A percentile compares a stretch with the other conserved stretches of the same genome.
Conservation (phyloP, 2,888 invertebrate species). For the Dorcus parallelipipedus region DNA sequence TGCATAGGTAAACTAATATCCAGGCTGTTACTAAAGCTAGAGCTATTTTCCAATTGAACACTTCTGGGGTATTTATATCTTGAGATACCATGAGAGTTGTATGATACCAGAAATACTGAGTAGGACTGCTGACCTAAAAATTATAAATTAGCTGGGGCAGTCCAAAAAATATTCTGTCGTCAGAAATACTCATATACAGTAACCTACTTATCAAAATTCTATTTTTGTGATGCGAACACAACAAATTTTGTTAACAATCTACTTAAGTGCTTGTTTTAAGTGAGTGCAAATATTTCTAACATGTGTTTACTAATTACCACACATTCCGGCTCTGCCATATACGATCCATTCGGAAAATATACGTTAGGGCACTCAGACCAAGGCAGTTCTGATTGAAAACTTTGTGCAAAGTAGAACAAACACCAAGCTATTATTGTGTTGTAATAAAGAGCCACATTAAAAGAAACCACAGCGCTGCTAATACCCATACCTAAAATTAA, state of each 20-base stretch:
- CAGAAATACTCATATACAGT: not conserved
- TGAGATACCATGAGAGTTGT: slow-evolving; percentile 87
- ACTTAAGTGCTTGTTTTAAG: too few species aligned
- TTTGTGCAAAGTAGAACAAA: slow-evolving; percentile 89
- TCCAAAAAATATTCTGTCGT: not conserved
- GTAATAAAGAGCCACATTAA: slow-evolving; percentile 94
- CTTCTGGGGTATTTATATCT: slow-evolving; percentile 80
- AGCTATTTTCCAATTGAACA: slow-evolving; percentile 90
- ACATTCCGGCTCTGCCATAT: slow-evolving; percentile 77
- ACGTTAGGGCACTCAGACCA: slow-evolving; percentile 90
- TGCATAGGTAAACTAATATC: slow-evolving; percentile 93
- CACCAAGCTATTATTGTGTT: slow-evolving; percentile 99
- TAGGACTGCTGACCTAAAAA: slow-evolving; percentile 79
- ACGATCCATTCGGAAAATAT: slow-evolving; percentile 75
- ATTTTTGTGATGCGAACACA: too few species aligned
- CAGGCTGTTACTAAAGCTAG: slow-evolving; percentile 84
- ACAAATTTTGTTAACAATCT: too few species aligned
- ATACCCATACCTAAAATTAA: slow-evolving; percentile 72
- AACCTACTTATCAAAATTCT: too few species aligned
- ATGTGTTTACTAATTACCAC: slow-evolving; percentile 57
- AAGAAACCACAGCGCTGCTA: slow-evolving; percentile 93
- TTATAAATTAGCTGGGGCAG: slow-evolving; percentile 14
- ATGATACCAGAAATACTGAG: slow-evolving; percentile 94
- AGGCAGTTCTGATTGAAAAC: slow-evolving; percentile 87
- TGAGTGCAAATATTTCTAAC: too few species aligned